Evolutionary conservation across 2,888 invertebrate species (phyloP).

Genomic region (Busseola fusca): DNA sequence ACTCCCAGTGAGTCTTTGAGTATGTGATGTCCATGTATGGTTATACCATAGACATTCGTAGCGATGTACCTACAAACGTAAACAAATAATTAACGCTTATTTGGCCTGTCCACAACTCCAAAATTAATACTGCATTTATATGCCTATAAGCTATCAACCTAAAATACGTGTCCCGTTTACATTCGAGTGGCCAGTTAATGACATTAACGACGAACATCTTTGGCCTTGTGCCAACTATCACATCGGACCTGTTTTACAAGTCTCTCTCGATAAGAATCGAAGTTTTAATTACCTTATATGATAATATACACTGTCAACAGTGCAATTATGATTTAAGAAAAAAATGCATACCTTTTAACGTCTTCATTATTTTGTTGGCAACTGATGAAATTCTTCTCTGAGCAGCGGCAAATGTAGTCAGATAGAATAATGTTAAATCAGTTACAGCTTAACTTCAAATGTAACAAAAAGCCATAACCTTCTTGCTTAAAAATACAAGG

Average conservation of each 20-base stretch:
- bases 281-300: slow-evolving; percentile 42
- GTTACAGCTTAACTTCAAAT: slow-evolving; percentile 9
- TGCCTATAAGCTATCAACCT: slow-evolving; percentile 35
- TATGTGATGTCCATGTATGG: slow-evolving; percentile 4
- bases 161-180: slow-evolving; percentile 50
- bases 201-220: slow-evolving; percentile 45
- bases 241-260: slow-evolving; percentile 42
- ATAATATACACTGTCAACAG: slow-evolving; percentile 20
- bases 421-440: slow-evolving; percentile 1
- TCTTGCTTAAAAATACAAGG: slow-evolving; percentile 47
- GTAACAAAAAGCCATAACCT: slow-evolving; percentile 25
- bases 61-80: neutral
- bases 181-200: slow-evolving; percentile 44
- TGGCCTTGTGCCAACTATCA: slow-evolving; percentile 49
- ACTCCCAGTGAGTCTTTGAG: slow-evolving; percentile 1
- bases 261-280: slow-evolving; percentile 24
- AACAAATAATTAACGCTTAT: neutral
- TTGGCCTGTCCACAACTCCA: neutral
- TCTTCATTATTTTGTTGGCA: slow-evolving; percentile 12
- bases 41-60: neutral
- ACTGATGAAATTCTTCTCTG: neutral
- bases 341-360: neutral
- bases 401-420: neutral
- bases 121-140: slow-evolving; percentile 35
- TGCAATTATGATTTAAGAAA: slow-evolving; percentile 12